Conservation (phyloP, 2,888 invertebrate species). For the Tortrix viridana region DNA sequence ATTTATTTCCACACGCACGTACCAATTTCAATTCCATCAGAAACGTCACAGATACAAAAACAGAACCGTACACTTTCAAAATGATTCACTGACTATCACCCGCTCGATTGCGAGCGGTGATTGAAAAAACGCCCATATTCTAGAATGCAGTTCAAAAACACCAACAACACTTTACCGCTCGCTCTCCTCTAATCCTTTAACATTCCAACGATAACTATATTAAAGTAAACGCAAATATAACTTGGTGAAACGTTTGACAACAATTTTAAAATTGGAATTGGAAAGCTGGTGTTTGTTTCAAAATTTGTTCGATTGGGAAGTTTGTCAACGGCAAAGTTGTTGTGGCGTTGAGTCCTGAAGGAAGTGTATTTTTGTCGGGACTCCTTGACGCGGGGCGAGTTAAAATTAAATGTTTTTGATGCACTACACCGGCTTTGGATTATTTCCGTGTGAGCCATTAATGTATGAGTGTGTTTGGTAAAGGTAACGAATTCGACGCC, state of each 20-base stretch:
- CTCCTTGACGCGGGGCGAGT: slow-evolving; percentile 62
- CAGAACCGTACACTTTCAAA: slow-evolving; percentile 37
- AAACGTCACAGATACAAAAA: slow-evolving; percentile 30
- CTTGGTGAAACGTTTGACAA: slow-evolving; percentile 28
- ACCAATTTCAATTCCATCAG: slow-evolving; percentile 34
- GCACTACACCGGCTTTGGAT: slow-evolving; percentile 52
- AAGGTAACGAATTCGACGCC: not conserved
- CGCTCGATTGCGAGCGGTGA: slow-evolving; percentile 34
- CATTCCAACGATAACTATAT: slow-evolving; percentile 1
- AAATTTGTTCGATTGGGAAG: slow-evolving; percentile 13
- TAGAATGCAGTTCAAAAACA: slow-evolving; percentile 28
- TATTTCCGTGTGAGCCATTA: slow-evolving; percentile 45
- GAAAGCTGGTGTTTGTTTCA: slow-evolving; percentile 1
- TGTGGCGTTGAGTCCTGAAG: slow-evolving; percentile 48
- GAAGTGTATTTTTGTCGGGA: slow-evolving; percentile 66
- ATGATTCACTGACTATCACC: slow-evolving; percentile 35
- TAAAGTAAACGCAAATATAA: slow-evolving; percentile 20
- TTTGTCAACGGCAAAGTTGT: slow-evolving; percentile 33
- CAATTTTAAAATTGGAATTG: slow-evolving; percentile 16
- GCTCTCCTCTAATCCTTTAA: slow-evolving; percentile 8
- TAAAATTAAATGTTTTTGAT: slow-evolving; percentile 77
- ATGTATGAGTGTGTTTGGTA: slow-evolving; percentile 38
- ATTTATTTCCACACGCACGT: slow-evolving; percentile 15
- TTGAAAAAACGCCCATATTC: slow-evolving; percentile 37
- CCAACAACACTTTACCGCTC: slow-evolving; percentile 19